Base-by-base conservation (phyloP, 1,140 invertebrate genomes). In the Drosophila ambigua region DNA sequence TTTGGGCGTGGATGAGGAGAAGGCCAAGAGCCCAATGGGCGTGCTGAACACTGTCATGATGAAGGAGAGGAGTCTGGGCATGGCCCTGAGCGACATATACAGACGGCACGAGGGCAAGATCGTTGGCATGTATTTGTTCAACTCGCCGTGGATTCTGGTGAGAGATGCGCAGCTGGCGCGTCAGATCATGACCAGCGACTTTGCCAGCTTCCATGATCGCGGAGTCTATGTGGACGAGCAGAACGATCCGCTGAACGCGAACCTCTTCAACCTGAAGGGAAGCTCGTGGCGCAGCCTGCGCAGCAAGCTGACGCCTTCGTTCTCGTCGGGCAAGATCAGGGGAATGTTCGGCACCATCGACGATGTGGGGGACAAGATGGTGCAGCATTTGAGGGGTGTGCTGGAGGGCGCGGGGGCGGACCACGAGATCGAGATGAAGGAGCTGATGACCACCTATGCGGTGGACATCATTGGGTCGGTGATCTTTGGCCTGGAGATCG, bases 281-380 rank as follows among this genome's bases (percentile, higher is more conserved):
- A 84, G 91, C 49, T 90, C 83, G 0, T 95, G 94, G 94, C 92
- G 91, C 49, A 89, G 81, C 35, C 54, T 95, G 0, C 87, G 94
- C 31, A 71, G 82, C 0, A 93, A 94, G 58, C 58, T 95, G 4
- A 92, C 92, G 0, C 94, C 94, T 0, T 92, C 93, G 4, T 95
- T 95, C 68, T 93, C 93, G 0, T 92, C 94, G 0, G 93, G 92
- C 4, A 94, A 94, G 84, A 87, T 95, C 8, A 94, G 94, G 74
- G 77, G 72, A 0, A 94, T 94, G 93, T 93, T 94, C 9, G 66
- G 69, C 2, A 89, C 93, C 0, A 73, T 94, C 2, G 80, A 92
- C 13, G 90, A 93, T 39, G 90, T 92, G 49, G 92, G 92, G 2
- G 88, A 92, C 23, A 63, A 74, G 15, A 52, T 94, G 35, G 64